These are phyloP conservation scores for Plumapathes pennacea DNA, from an alignment of 92 coral and sea anemone genomes.

Conservation along the genomic window DNA sequence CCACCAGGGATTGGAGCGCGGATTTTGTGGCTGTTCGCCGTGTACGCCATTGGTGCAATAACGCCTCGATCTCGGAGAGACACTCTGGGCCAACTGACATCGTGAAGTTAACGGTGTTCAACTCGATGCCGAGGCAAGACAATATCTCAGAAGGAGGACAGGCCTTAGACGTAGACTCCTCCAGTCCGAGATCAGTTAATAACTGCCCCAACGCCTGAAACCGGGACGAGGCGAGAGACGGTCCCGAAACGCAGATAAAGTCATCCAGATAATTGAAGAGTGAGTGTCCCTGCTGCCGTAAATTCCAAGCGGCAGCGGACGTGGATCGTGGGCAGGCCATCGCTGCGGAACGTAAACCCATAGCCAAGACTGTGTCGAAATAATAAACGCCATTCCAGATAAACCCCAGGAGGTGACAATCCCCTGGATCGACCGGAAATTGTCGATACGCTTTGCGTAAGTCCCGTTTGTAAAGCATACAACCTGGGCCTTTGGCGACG, in stretches of 20 bases:
- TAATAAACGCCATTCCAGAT: too few species aligned
- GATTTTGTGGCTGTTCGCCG: too few species aligned
- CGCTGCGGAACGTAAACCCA: constrained; percentile 20
- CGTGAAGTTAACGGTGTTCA: too few species aligned
- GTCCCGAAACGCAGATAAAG: constrained; percentile 11
- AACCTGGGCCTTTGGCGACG: constrained; percentile 15
- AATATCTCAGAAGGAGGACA: constrained; percentile 30
- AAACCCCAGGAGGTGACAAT: constrained; percentile 28
- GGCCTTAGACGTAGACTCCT: constrained; percentile 10
- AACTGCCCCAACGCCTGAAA: not conserved
- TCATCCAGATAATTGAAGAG: constrained; percentile 18
- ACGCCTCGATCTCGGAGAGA: too few species aligned
- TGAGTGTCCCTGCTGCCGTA: constrained; percentile 5
- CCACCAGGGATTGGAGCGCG: too few species aligned
- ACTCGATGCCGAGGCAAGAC: not conserved
- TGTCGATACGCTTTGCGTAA: constrained; percentile 30
- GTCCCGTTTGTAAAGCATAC: constrained; percentile 18
- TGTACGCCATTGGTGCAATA: too few species aligned
- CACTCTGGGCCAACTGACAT: too few species aligned
- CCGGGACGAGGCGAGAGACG: not conserved
- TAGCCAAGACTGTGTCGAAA: constrained; percentile 3
- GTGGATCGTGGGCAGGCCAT: constrained; percentile 17
- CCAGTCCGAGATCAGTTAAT: constrained; percentile 1
- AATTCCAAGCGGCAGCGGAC: constrained; percentile 6
- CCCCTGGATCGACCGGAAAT: constrained; percentile 29